A percentile compares a stretch with the other conserved stretches of the same genome.
These are phyloP conservation scores for Platerodrilus igneus DNA, from an alignment of 2,888 invertebrate genomes.

Conservation along the genomic window DNA sequence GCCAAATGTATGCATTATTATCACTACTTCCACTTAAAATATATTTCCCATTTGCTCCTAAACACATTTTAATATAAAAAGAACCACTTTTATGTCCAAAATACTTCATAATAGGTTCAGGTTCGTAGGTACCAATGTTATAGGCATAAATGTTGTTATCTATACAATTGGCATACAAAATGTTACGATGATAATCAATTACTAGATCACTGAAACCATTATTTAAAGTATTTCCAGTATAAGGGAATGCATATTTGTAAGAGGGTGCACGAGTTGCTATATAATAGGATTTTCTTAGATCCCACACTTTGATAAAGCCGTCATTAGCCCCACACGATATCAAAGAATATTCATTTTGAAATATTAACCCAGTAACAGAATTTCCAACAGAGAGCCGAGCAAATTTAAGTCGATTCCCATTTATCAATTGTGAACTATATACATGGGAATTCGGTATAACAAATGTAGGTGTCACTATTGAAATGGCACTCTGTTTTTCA, in stretches of 20 bases:
- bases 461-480: conserved; percentile 59
- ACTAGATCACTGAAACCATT: conserved; percentile 75
- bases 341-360: conserved; percentile 73
- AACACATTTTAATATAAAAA: conserved; percentile 78
- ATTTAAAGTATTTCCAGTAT: conserved; percentile 65
- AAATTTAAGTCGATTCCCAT: conserved; percentile 26
- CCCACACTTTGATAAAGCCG: conserved; percentile 80
- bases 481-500: conserved; percentile 39
- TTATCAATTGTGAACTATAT: conserved; percentile 51
- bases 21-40: conserved; percentile 87
- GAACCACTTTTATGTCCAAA: conserved; percentile 73
- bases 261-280: conserved; percentile 63
- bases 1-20: conserved; percentile 84
- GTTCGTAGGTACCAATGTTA: conserved; percentile 66
- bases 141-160: conserved; percentile 83
- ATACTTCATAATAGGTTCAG: conserved; percentile 61
- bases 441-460: conserved; percentile 65
- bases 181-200: conserved; percentile 63
- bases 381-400: conserved; percentile 53
- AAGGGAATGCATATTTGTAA: conserved; percentile 68
- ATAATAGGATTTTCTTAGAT: conserved; percentile 75
- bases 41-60: conserved; percentile 77
- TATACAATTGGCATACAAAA: conserved; percentile 81
- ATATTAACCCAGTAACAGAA: conserved; percentile 78
- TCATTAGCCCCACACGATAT: conserved; percentile 85